Base-by-base conservation (phyloP, 2,113 vertebrate genomes). In the Pionites leucogaster region DNA sequence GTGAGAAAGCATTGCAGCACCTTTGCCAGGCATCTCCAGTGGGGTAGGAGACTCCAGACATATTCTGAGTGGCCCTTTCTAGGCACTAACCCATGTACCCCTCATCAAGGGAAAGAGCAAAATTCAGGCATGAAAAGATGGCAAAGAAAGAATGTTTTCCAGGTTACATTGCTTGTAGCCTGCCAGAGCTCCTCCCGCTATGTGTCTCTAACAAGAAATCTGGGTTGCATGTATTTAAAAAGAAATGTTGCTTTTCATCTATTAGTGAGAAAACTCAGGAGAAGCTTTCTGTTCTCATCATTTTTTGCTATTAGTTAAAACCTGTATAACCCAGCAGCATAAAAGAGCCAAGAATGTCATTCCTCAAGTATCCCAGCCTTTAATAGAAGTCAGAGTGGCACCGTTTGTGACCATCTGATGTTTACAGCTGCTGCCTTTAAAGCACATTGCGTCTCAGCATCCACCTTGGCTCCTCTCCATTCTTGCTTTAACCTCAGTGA, bases 231-330 rank as follows among this genome's bases (percentile, higher is more conserved):
- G 52, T 23, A 74, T 86, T 89, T 80, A 23, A 68, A 67, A 33
- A 46, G 50, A 67, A 64, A 14, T 0, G 22, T 15, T 85, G 59
- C 55, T 84, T 86, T 75, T 95, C 63, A 37, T 76, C 88, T 91
- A 5, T 27, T 16, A 42, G 64, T 78, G 90, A 92, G 59, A 80
- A 83, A 75, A 70, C 15, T 52, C 6, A 25, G 3, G 39, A 91
- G 67, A 10, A 83, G 2, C 7, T 6, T 79, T 84, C 44, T 72
- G 63, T 46, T 68, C 76, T 57, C 31, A 17, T 80, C 17, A 13
- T 57, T 90, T 96, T 95, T 71, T 37, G 10, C 13, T 76, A 60
- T 82, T 94, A 93, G 96, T 96, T 95, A 95, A 69, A 92, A 92
- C 71, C 41, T 17, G 25, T 24, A 42, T 28, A 86, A 42, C 44